A percentile compares a stretch with the other conserved stretches of the same genome.
Conservation (phyloP, 1,140 invertebrate species). For the Cyrtorhinus lividipennis region DNA sequence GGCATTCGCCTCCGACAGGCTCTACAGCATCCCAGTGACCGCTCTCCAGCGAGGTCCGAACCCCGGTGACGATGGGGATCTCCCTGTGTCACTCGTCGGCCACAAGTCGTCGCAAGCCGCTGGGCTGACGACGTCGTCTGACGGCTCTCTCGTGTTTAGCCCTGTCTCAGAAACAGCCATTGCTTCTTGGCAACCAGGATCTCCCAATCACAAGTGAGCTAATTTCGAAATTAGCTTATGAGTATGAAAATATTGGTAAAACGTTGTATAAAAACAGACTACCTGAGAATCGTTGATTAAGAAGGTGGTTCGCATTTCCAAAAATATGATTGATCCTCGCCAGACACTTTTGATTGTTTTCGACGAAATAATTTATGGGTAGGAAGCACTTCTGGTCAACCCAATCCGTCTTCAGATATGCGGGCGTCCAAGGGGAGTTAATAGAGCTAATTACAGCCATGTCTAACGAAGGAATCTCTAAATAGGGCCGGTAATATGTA, state of each 20-base stretch:
- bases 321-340: neutral
- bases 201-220: constrained; percentile 43
- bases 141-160: constrained; percentile 55
- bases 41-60: constrained; percentile 50
- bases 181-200: constrained; percentile 56
- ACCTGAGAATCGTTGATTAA: neutral
- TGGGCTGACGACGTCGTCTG: constrained; percentile 49
- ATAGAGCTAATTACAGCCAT: too few species aligned
- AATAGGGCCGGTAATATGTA: too few species aligned
- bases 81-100: constrained; percentile 58
- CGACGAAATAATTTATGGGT: neutral
- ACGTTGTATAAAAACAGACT: neutral
- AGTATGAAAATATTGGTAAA: neutral
- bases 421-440: neutral
- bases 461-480: too few species aligned
- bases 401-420: neutral
- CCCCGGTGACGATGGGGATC: constrained; percentile 40
- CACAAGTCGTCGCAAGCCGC: constrained; percentile 68
- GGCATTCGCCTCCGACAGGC: constrained; percentile 61
- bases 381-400: neutral
- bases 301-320: neutral
- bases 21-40: constrained; percentile 58
- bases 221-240: neutral
- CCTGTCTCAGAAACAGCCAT: constrained; percentile 61
- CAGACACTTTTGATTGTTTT: neutral